Percentiles rank a stretch among this genome's conserved stretches.
Conservation (phyloP, 2,888 invertebrate species). For the Drosophila kokeensis region DNA sequence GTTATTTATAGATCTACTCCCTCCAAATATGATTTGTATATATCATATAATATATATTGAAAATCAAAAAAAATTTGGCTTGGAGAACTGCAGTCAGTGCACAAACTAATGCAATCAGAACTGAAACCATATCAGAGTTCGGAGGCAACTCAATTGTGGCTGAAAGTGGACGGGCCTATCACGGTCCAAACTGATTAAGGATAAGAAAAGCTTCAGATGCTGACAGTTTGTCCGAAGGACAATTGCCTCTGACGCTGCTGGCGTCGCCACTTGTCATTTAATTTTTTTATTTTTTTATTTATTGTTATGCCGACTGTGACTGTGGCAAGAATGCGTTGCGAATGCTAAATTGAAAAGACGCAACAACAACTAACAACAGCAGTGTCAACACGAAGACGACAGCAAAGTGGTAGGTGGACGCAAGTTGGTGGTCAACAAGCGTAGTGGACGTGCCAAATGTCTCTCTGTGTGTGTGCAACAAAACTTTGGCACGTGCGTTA, state of each 20-base stretch:
- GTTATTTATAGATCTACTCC: neutral
- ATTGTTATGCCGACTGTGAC: slow-evolving; percentile 25
- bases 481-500: slow-evolving; percentile 68
- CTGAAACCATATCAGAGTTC: neutral
- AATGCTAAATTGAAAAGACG: slow-evolving; percentile 58
- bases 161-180: slow-evolving; percentile 4
- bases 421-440: neutral
- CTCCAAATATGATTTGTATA: neutral
- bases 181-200: slow-evolving; percentile 49
- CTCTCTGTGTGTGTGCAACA: slow-evolving; percentile 19
- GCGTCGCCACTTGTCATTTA: slow-evolving; percentile 31
- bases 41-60: neutral
- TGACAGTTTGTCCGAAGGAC: slow-evolving; percentile 28
- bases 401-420: slow-evolving; percentile 9
- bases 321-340: slow-evolving; percentile 50
- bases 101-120: neutral
- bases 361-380: slow-evolving; percentile 22
- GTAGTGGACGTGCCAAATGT: slow-evolving; percentile 47
- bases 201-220: slow-evolving; percentile 25
- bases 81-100: too few species aligned
- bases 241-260: slow-evolving; percentile 36
- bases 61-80: too few species aligned
- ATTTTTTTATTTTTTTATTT: neutral
- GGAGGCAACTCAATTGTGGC: neutral
- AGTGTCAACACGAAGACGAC: slow-evolving; percentile 43